Base-by-base conservation (phyloP, 2,888 invertebrate genomes). In the Oscheius onirici region DNA sequence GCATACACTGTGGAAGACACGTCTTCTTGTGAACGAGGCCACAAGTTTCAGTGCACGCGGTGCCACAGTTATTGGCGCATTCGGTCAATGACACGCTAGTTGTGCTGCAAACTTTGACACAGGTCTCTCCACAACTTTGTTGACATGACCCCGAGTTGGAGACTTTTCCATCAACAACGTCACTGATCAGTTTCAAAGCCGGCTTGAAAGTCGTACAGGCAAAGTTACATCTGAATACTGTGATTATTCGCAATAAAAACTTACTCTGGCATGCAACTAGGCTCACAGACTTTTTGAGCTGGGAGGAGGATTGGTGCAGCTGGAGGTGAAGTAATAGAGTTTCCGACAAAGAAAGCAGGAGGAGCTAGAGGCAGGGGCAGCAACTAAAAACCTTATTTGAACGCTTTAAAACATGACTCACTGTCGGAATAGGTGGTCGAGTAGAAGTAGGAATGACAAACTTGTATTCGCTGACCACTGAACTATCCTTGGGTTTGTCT, bases 31-130 rank as follows among this genome's bases (percentile, higher is more conserved):
- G 10, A 24, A 79, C 76, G 55, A 79, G 61, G 43, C 72, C 72
- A 43, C 79, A 79, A 22, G 79, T 79, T 61, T 79, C 79, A 17
- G 70, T 71, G 40, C 79, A 79, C 13, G 76, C 79, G 24, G 79
- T 71, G 22, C 70, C 66, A 49, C 79, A 79, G 34, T 79, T 76
- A 15, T 63, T 63, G 66, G 73, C 69, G 55, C 79, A 79, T 57
- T 79, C 79, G 44, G 54, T 69, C 34, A 57, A 52, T 26, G 76
- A 15, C 22, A 76, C 69, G 51, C 79, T 76, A 15, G 76, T 72
- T 17, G 74, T 69, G n/a, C 78, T 78, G 57, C 65, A 71, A 28
- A 71, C 66, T 66, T 41, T 54, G 26, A 65, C 24, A 54, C 71
- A 70, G 6, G 70, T 70, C 43, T 70, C 70, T 15, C 54, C 51